These are phyloP conservation scores for Netelia fuscicornis DNA, from an alignment of 2,888 invertebrate species.

Conservation along the genomic window DNA sequence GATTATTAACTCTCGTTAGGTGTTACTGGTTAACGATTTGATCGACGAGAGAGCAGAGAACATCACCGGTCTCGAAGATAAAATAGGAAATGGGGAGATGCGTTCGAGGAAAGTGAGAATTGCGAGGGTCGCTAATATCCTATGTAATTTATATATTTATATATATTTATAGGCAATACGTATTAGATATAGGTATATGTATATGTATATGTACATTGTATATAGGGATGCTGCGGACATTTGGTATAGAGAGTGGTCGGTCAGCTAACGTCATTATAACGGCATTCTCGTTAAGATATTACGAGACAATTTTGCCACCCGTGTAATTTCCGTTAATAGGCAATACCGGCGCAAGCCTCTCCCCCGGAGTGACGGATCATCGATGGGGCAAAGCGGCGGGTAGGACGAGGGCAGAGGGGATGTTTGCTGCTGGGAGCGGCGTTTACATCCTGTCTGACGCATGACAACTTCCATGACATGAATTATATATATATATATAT, in stretches of 20 bases:
- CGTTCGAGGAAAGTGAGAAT: not conserved
- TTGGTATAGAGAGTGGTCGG: not conserved
- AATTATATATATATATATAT: not conserved
- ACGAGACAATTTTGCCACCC: constrained; percentile 49
- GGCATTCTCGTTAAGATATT: constrained; percentile 39
- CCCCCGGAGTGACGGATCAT: constrained; percentile 51
- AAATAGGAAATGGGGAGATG: not conserved
- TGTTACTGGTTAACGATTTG: not conserved
- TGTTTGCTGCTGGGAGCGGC: constrained; percentile 40
- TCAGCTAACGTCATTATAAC: not conserved
- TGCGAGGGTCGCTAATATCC: not conserved
- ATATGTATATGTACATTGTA: not conserved
- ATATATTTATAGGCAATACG: too few species aligned
- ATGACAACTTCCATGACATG: constrained; percentile 7
- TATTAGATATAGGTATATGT: not conserved
- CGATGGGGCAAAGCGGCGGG: not conserved
- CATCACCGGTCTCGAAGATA: not conserved
- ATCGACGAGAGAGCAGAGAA: not conserved
- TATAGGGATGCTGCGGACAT: not conserved
- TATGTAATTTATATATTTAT: too few species aligned
- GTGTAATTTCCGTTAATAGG: constrained; percentile 59
- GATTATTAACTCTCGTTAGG: not conserved
- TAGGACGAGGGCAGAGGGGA: not conserved
- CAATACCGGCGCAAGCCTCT: constrained; percentile 29
- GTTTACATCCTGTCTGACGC: constrained; percentile 57